Conservation (phyloP, 2,113 vertebrate species). For the Calypte anna region DNA sequence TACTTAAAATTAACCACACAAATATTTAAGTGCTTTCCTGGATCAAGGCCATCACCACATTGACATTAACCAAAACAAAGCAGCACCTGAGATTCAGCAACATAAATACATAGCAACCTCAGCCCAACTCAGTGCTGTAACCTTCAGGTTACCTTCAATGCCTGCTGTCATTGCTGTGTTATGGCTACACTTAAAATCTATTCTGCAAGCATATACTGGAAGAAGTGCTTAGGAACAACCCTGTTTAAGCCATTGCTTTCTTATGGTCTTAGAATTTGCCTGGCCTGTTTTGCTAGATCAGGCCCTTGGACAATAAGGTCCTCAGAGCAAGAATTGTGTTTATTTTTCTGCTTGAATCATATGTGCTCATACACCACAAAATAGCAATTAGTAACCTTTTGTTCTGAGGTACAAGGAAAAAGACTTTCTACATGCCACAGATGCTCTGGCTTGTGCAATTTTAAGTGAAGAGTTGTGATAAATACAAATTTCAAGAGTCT, state of each 20-base stretch:
- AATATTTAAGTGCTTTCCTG: constrained; percentile 36
- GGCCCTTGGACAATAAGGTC: neutral
- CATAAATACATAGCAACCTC: constrained; percentile 23
- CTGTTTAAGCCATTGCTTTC: neutral
- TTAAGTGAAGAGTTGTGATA: neutral
- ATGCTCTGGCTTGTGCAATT: neutral
- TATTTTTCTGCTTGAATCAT: constrained; percentile 34
- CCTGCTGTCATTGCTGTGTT: neutral
- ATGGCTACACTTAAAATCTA: neutral
- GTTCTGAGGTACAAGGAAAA: neutral
- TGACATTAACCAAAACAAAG: constrained; percentile 31
- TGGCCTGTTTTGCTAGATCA: constrained; percentile 30
- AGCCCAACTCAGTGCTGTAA: neutral
- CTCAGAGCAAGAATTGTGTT: neutral
- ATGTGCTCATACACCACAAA: neutral
- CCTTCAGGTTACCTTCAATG: constrained; percentile 34
- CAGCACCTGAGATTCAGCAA: constrained; percentile 37
- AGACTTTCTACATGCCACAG: neutral
- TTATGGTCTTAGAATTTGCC: neutral
- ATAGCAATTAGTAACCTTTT: neutral
- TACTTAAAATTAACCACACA: neutral
- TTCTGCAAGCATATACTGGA: neutral
- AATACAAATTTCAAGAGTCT: neutral
- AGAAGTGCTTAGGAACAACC: neutral
- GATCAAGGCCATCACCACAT: constrained; percentile 3